Percentiles rank a stretch among this genome's conserved stretches.
These are phyloP conservation scores for Glaucidium brasilianum DNA, from an alignment of 2,113 vertebrate genomes.

Conservation along the genomic window DNA sequence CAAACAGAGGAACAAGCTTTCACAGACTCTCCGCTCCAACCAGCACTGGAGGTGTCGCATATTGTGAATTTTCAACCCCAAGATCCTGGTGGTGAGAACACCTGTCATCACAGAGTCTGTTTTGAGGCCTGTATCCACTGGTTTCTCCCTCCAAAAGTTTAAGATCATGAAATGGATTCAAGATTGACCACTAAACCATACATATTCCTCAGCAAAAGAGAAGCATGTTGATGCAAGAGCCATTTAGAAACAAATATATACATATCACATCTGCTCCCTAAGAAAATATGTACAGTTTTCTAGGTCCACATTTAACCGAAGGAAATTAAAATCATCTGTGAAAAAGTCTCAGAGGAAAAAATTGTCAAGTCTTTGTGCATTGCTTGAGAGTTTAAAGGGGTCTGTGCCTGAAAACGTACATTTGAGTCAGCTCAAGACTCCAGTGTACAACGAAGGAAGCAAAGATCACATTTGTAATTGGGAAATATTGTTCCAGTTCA, in stretches of 20 bases:
- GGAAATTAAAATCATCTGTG: neutral
- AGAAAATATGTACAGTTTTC: neutral
- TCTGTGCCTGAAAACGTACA: neutral
- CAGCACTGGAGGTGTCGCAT: neutral
- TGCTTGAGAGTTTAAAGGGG: neutral
- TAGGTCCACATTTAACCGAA: neutral
- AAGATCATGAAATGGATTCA: constrained; percentile 55
- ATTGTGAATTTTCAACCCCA: neutral
- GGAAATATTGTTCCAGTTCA: neutral
- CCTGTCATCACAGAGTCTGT: neutral
- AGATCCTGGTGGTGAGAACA: neutral
- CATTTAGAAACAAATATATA: neutral
- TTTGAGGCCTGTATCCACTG: neutral
- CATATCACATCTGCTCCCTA: neutral
- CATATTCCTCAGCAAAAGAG: constrained; percentile 1
- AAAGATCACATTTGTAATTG: constrained; percentile 43
- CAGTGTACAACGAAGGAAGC: constrained; percentile 9
- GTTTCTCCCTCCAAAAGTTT: neutral
- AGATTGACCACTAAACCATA: constrained; percentile 53
- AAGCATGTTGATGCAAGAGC: constrained; percentile 1
- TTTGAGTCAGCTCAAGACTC: neutral
- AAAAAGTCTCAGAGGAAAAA: neutral
- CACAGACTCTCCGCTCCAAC: neutral
- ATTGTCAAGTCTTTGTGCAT: constrained; percentile 15
- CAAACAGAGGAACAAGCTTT: neutral